Evolutionary conservation across 2,888 invertebrate species (phyloP), one percentile per base, ranked within the genome.

Genomic region (Julus scandinavius): DNA sequence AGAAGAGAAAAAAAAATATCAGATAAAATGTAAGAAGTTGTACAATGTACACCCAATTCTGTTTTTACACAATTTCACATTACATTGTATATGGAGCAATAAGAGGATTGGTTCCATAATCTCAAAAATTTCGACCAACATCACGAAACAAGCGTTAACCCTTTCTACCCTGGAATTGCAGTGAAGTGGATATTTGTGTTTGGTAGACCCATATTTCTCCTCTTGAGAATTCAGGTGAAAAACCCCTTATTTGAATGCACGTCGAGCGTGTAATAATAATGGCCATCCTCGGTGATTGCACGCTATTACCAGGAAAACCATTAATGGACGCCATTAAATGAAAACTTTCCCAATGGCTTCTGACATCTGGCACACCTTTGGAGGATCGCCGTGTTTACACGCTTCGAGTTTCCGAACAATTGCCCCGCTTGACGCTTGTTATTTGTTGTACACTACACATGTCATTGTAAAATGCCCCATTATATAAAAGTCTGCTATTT

Each of bases 401-500:
- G 20, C 72, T 72, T 29, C 29, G 11, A 20, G 72, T 72, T 72
- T 20, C 29, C 72, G 72, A 72, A 72, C 72, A 72, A 72, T 63
- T 63, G n/a, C 58, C 58, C 58, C 17, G 5, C 17, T n/a, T 45
- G 41, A 45, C 41, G 54, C 54, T 72, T 29, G 72, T 29, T 29
- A 72, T 72, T 29, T 72, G 29, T 72, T 72, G 72, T 72, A n/a
- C n/a, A n/a, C 58, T 63, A 3, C 2, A n/a, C 41, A 6, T 63
- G 58, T 63, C 58, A 63, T 63, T 63, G 58, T 63, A 63, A 63
- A 63, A 63, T n/a, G 58, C 58, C 17, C n/a, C 58, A 63, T 63
- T 63, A 63, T 45, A 45, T 63, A 2, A 63, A 63, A 63, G n/a
- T 63, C 58, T 15, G 58, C n/a, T 63, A 63, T 63, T 63, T 63